These are phyloP conservation scores for Anthonomus grandis DNA, from an alignment of 1,140 invertebrate species.

Conservation along the genomic window DNA sequence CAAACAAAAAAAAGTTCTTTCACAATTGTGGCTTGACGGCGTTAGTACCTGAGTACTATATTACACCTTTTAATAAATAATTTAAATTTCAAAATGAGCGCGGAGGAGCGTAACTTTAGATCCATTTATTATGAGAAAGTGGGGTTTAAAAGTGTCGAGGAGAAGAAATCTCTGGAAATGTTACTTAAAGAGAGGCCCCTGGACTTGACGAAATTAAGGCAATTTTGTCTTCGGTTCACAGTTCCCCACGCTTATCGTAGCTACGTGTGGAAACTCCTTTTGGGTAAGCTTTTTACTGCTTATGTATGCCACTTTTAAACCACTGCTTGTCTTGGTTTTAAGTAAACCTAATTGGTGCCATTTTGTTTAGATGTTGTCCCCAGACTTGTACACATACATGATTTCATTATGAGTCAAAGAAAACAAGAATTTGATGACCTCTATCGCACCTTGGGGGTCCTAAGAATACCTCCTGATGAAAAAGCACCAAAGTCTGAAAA, in stretches of 20 bases:
- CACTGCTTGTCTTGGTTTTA: not conserved
- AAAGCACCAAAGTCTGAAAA: conserved; percentile 58
- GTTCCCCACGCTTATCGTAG: conserved; percentile 78
- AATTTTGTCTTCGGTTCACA: conserved; percentile 80
- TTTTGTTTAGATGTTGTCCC: conserved; percentile 62
- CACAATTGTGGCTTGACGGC: too few species aligned
- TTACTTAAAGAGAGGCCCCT: conserved; percentile 82
- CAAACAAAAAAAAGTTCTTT: too few species aligned
- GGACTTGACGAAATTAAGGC: conserved; percentile 75
- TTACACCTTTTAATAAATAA: too few species aligned
- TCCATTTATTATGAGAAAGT: conserved; percentile 87
- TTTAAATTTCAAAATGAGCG: conserved; percentile 44
- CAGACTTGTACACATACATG: conserved; percentile 67
- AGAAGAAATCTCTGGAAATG: conserved; percentile 90
- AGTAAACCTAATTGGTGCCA: not conserved
- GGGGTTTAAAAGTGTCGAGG: conserved; percentile 84
- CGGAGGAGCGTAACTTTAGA: conserved; percentile 82
- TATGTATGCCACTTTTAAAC: too few species aligned
- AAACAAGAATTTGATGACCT: conserved; percentile 72
- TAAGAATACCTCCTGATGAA: conserved; percentile 57
- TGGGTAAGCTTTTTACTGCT: conserved; percentile 56
- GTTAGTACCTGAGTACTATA: too few species aligned
- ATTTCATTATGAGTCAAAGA: conserved; percentile 69
- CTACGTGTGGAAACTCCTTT: conserved; percentile 81
- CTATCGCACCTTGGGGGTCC: conserved; percentile 63